phyloP scores from a whole-genome alignment of 1,140 invertebrate species.

The Oryctes rhinoceros region DNA sequence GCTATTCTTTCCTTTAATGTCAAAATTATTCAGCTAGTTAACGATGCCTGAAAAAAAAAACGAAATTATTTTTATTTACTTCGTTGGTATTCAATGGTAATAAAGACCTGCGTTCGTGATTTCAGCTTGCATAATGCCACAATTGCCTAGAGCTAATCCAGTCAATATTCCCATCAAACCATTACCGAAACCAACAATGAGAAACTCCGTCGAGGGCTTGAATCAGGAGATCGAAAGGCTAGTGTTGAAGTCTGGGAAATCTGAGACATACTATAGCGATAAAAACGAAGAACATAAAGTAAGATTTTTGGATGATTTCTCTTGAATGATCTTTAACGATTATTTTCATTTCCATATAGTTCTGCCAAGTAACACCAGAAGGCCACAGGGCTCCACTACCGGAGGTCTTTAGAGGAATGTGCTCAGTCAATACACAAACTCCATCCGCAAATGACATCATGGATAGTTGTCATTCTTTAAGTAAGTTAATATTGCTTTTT shows the following conservation, averaged over 20 bases:
- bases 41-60: too few relatives aligned
- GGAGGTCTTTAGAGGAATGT: conserved; percentile 73
- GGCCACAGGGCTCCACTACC: conserved; percentile 84
- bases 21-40: too few relatives aligned
- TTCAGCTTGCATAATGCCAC: conserved; percentile 53
- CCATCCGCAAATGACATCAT: conserved; percentile 68
- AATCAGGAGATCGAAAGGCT: conserved; percentile 83
- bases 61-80: too few relatives aligned
- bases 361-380: conserved; percentile 71
- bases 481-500: conserved; percentile 55
- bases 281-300: conserved; percentile 50
- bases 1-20: too few relatives aligned
- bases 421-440: conserved; percentile 82
- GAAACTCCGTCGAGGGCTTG: conserved; percentile 84
- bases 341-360: conserved; percentile 31
- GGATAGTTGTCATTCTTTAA: conserved; percentile 63
- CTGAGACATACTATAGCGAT: conserved; percentile 47
- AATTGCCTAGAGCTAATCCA: conserved; percentile 65
- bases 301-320: conserved; percentile 2
- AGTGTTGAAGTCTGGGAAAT: conserved; percentile 49
- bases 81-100: background rate
- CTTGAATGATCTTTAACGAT: background rate
- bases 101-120: background rate
- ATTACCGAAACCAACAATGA: conserved; percentile 66
- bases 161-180: conserved; percentile 66